phyloP scores from a whole-genome alignment of 2,888 invertebrate genomes.

The Germaria angustata region DNA sequence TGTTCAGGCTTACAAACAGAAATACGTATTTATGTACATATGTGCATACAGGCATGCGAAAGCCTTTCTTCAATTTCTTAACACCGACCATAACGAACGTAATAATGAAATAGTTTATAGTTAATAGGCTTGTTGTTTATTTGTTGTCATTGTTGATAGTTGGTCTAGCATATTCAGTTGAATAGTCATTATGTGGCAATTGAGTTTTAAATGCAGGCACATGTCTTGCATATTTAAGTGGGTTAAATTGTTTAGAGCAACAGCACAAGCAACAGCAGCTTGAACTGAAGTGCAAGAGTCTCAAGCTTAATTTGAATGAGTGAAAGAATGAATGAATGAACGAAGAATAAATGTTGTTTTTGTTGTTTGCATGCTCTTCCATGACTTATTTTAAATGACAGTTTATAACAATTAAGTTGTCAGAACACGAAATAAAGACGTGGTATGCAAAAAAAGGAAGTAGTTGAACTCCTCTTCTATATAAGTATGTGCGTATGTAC shows the following conservation, averaged over 20 bases:
- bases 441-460: conserved; percentile 36
- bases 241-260: conserved; percentile 51
- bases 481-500: not conserved
- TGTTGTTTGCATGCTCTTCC: conserved; percentile 22
- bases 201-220: conserved; percentile 65
- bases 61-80: conserved; percentile 38
- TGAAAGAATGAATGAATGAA: conserved; percentile 32
- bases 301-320: conserved; percentile 30
- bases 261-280: not conserved
- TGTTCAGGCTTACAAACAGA: not conserved
- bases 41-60: not conserved
- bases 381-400: conserved; percentile 53
- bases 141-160: not conserved
- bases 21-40: no score
- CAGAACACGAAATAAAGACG: conserved; percentile 45
- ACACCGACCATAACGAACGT: conserved; percentile 29
- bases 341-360: conserved; percentile 11
- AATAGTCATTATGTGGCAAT: conserved; percentile 64
- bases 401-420: conserved; percentile 64
- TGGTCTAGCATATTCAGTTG: conserved; percentile 6
- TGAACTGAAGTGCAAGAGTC: conserved; percentile 20
- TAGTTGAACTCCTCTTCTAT: conserved; percentile 28
- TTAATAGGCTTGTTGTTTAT: conserved; percentile 34
- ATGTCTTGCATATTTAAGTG: conserved; percentile 65
- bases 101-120: conserved; percentile 47